These are phyloP conservation scores for Deroplatys truncata DNA, from an alignment of 2,888 invertebrate genomes.

Conservation along the genomic window DNA sequence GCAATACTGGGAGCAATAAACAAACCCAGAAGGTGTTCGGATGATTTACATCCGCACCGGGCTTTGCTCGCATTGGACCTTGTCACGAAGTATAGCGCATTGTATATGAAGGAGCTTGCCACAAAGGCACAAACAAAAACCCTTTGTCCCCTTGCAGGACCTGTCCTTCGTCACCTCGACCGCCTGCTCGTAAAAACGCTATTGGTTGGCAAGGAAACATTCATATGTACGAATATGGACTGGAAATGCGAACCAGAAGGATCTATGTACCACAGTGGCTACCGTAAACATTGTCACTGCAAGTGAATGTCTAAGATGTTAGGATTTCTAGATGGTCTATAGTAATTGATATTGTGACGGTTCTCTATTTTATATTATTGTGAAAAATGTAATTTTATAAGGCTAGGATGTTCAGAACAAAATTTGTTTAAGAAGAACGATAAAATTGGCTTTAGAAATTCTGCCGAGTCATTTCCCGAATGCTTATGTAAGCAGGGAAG, in stretches of 20 bases:
- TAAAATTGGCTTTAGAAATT: no score
- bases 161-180: neutral
- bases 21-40: neutral
- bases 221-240: neutral
- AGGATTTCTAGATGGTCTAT: no score
- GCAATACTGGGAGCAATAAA: neutral
- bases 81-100: neutral
- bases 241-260: neutral
- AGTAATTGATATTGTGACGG: no score
- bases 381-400: no score
- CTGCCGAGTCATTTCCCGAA: no score
- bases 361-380: no score
- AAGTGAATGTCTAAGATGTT: no score
- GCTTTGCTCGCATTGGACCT: neutral
- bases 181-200: neutral
- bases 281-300: no score
- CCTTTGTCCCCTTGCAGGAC: neutral
- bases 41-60: neutral
- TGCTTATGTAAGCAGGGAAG: no score
- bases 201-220: neutral
- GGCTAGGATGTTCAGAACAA: no score
- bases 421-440: no score
- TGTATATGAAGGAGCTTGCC: neutral
- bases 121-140: neutral
- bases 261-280: neutral